A percentile compares a stretch with the other conserved stretches of the same genome.
Evolutionary conservation across 2,888 invertebrate genomes (phyloP).

Genomic region (Halictus ligatus): DNA sequence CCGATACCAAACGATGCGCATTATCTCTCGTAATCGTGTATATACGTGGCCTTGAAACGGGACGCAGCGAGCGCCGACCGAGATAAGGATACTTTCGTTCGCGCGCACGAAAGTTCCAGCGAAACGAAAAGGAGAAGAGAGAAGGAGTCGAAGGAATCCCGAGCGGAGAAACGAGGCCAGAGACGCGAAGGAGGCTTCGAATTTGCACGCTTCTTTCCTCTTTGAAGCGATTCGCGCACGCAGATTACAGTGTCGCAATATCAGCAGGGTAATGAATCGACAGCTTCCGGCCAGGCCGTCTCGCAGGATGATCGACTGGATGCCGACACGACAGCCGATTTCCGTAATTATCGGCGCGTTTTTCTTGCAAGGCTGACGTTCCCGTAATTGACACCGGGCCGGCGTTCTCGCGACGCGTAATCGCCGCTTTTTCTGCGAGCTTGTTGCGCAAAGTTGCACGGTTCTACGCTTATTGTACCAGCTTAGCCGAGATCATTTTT

Average conservation of each 20-base stretch:
- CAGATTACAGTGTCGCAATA: background rate
- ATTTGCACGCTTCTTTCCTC: background rate
- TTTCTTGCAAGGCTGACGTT: background rate
- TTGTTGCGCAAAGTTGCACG: background rate
- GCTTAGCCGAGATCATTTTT: too few relatives aligned
- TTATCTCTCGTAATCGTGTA: conserved; percentile 78
- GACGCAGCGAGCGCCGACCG: conserved; percentile 75
- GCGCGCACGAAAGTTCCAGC: conserved; percentile 59
- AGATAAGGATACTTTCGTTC: conserved; percentile 75
- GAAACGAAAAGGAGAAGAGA: conserved; percentile 54
- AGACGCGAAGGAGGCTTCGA: background rate
- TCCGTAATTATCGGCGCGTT: conserved; percentile 47
- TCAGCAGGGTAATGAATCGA: conserved; percentile 55
- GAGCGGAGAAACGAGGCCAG: background rate
- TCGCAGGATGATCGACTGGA: conserved; percentile 49
- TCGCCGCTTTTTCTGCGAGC: background rate
- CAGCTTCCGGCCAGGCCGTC: conserved; percentile 30
- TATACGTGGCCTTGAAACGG: conserved; percentile 77
- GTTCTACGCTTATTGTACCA: background rate
- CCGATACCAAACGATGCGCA: conserved; percentile 37
- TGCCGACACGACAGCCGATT: conserved; percentile 37
- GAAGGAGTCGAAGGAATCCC: conserved; percentile 19
- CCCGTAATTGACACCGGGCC: background rate
- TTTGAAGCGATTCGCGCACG: background rate
- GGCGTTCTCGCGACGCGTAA: background rate